Percentiles rank a stretch among this genome's conserved stretches.
These are phyloP conservation scores for Alaudala cheleensis DNA, from an alignment of 2,113 vertebrate genomes.

Conservation along the genomic window DNA sequence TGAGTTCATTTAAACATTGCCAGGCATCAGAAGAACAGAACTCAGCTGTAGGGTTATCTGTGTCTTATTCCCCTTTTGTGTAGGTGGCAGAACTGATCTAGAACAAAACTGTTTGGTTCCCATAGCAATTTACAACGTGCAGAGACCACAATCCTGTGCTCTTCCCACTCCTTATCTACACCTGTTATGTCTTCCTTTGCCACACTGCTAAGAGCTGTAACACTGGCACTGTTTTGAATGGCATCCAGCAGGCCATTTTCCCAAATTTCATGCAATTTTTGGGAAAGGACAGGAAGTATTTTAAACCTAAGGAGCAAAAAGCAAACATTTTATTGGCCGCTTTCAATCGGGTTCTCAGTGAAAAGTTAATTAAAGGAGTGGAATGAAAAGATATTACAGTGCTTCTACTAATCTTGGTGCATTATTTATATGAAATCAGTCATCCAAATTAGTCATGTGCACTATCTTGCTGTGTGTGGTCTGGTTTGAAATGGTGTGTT, in stretches of 20 bases:
- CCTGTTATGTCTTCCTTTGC: slow-evolving; percentile 54
- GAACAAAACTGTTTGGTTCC: slow-evolving; percentile 70
- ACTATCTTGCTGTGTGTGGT: slow-evolving; percentile 71
- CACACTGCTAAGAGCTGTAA: slow-evolving; percentile 10
- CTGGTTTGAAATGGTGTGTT: slow-evolving; percentile 33
- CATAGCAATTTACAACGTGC: slow-evolving; percentile 61
- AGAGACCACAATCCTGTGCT: slow-evolving; percentile 4
- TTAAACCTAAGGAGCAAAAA: slow-evolving; percentile 11
- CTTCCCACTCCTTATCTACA: slow-evolving; percentile 63
- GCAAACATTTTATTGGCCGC: not conserved
- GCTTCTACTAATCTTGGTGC: slow-evolving; percentile 26
- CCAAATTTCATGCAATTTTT: not conserved
- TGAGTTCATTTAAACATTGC: slow-evolving; percentile 72
- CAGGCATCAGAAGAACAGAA: slow-evolving; percentile 68
- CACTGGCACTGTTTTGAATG: not conserved
- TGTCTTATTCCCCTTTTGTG: slow-evolving; percentile 58
- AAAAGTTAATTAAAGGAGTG: slow-evolving; percentile 49
- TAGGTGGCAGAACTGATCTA: slow-evolving; percentile 67
- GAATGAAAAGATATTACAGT: not conserved
- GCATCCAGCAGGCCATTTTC: not conserved
- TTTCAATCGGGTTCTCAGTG: slow-evolving; percentile 24
- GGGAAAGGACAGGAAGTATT: not conserved
- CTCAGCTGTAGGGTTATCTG: slow-evolving; percentile 68
- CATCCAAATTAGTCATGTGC: slow-evolving; percentile 68
- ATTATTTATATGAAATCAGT: slow-evolving; percentile 62